These are phyloP conservation scores for Heterotis niloticus DNA, from an alignment of 2,113 vertebrate species.

Conservation along the genomic window DNA sequence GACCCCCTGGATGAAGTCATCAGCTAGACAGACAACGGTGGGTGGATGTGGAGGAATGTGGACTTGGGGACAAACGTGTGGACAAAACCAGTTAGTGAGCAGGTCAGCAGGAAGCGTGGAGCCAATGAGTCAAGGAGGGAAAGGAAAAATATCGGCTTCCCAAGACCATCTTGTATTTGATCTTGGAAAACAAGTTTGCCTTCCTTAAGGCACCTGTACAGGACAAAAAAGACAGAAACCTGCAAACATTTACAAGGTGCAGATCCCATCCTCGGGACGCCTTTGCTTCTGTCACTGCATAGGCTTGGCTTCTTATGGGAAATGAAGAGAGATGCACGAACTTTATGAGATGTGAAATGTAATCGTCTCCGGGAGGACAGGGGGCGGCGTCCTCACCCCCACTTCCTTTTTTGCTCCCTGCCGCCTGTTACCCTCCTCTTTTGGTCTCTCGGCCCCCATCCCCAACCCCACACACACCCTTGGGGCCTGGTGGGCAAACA, in stretches of 20 bases:
- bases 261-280: neutral
- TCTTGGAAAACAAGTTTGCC: neutral
- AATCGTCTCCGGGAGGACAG: constrained; percentile 7
- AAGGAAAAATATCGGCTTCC: too few species aligned
- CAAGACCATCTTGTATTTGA: too few species aligned
- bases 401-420: neutral
- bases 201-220: neutral
- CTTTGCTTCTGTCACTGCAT: neutral
- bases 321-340: neutral
- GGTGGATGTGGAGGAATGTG: too few species aligned
- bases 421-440: neutral
- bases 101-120: too few species aligned
- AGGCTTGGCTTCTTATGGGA: constrained; percentile 6
- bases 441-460: neutral
- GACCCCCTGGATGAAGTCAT: too few species aligned
- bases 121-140: too few species aligned
- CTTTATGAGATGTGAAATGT: constrained; percentile 8
- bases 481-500: neutral
- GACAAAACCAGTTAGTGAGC: too few species aligned
- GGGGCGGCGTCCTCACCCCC: neutral
- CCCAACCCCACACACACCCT: neutral
- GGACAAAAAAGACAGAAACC: neutral
- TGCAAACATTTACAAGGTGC: neutral
- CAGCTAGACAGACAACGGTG: too few species aligned
- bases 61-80: too few species aligned